Conservation (phyloP, 35 echinoderm and acorn worm genomes). For the Amphiura filiformis region DNA sequence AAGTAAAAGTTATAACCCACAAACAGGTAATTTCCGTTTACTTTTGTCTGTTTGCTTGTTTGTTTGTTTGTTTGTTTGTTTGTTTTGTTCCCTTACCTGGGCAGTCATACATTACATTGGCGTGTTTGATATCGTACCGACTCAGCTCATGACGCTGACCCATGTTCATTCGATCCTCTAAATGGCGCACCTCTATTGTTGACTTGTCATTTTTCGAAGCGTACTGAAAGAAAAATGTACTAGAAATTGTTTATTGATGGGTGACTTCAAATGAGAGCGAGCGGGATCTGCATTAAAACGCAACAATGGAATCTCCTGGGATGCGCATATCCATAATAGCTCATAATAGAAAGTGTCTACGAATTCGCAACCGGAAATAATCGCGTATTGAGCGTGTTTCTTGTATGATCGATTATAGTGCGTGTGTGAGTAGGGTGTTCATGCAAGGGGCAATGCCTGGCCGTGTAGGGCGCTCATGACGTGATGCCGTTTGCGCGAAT, state of each 20-base stretch:
- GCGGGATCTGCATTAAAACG: neutral
- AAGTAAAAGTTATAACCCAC: too few species aligned
- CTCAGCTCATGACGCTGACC: conserved; percentile 16
- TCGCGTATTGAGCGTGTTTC: too few species aligned
- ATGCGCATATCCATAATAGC: neutral
- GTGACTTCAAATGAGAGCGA: neutral
- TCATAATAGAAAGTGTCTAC: neutral
- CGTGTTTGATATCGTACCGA: conserved; percentile 46
- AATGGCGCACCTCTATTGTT: conserved; percentile 25
- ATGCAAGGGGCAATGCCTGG: too few species aligned
- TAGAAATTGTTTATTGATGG: neutral
- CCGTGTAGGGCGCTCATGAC: too few species aligned
- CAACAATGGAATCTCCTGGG: neutral
- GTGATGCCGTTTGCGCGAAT: too few species aligned
- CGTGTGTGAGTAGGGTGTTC: neutral
- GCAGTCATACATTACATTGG: conserved; percentile 54
- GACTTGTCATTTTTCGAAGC: conserved; percentile 30
- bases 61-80: too few species aligned
- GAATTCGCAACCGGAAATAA: too few species aligned
- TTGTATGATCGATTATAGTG: neutral
- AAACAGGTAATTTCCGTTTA: too few species aligned
- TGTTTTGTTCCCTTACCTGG: neutral
- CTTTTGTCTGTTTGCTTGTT: neutral
- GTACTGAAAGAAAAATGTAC: neutral
- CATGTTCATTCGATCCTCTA: neutral